These are phyloP conservation scores for Tokudaia muenninki DNA, from an alignment of 2,797 vertebrate species.

Conservation along the genomic window DNA sequence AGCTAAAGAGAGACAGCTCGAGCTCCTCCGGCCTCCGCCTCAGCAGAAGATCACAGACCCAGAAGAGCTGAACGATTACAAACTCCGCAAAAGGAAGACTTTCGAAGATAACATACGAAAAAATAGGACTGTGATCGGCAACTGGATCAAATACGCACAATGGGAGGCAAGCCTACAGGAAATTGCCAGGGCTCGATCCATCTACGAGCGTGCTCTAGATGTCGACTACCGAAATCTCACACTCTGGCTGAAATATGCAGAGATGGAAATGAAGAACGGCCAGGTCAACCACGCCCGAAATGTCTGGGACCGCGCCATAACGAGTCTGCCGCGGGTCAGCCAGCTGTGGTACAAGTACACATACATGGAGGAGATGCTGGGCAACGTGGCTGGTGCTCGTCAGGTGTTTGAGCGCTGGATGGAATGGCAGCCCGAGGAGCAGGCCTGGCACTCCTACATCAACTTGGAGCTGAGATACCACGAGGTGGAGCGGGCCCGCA, in stretches of 20 bases:
- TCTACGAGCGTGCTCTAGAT: too few relatives aligned
- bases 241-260: too few relatives aligned
- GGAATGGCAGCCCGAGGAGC: constrained; percentile 98
- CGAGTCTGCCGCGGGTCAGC: too few relatives aligned
- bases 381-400: constrained; percentile 94
- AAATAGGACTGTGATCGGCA: constrained; percentile 98
- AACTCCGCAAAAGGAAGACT: constrained; percentile 97
- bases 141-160: constrained; percentile 99
- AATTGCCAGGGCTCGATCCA: too few relatives aligned
- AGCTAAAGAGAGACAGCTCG: constrained; percentile 97
- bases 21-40: constrained; percentile 96
- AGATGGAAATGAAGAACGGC: too few relatives aligned
- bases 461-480: constrained; percentile 99
- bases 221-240: too few relatives aligned
- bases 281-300: too few relatives aligned
- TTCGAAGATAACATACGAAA: constrained; percentile 99
- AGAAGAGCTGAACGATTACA: constrained; percentile 98
- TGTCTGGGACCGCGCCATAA: too few relatives aligned
- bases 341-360: constrained; percentile 91
- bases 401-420: constrained; percentile 99
- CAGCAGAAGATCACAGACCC: constrained; percentile 99
- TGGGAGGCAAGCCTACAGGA: constrained; percentile 92
- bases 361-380: constrained; percentile 99
- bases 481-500: constrained; percentile 95
- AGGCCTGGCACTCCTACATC: constrained; percentile 99